These are phyloP conservation scores for Papilio polyxenes DNA, from an alignment of 1,140 invertebrate species.

Conservation along the genomic window DNA sequence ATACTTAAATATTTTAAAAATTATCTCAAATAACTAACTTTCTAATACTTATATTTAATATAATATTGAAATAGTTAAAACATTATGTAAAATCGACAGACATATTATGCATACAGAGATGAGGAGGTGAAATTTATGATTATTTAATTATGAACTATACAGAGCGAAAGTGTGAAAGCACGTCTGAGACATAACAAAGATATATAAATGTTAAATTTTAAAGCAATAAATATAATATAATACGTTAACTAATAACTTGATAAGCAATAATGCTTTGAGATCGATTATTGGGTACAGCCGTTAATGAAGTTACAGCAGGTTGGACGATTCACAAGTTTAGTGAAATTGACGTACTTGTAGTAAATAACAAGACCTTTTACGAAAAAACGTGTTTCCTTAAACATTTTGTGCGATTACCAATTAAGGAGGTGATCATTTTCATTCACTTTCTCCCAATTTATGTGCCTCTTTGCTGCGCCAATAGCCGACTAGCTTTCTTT, in stretches of 20 bases:
- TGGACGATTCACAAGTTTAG: background rate
- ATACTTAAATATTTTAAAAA: no score
- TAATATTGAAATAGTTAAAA: no score
- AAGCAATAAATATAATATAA: background rate
- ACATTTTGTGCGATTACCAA: slow-evolving; percentile 1
- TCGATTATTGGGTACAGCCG: no score
- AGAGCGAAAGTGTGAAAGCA: background rate
- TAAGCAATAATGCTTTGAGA: no score
- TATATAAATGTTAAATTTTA: background rate
- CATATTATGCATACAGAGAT: no score
- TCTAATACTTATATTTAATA: no score
- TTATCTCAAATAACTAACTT: no score
- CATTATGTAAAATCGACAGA: no score
- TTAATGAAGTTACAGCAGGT: no score
- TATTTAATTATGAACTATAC: background rate
- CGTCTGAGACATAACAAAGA: no score
- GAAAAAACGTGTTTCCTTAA: slow-evolving; percentile 10
- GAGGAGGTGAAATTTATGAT: background rate
- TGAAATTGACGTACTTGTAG: background rate
- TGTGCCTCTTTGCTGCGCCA: background rate
- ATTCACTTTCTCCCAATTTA: slow-evolving; percentile 28
- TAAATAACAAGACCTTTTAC: background rate
- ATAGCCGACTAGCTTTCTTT: slow-evolving; percentile 1
- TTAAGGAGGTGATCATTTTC: background rate
- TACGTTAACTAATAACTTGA: background rate